Evolutionary conservation across 2,113 vertebrate genomes (phyloP).

Genomic region (Polypterus senegalus): DNA sequence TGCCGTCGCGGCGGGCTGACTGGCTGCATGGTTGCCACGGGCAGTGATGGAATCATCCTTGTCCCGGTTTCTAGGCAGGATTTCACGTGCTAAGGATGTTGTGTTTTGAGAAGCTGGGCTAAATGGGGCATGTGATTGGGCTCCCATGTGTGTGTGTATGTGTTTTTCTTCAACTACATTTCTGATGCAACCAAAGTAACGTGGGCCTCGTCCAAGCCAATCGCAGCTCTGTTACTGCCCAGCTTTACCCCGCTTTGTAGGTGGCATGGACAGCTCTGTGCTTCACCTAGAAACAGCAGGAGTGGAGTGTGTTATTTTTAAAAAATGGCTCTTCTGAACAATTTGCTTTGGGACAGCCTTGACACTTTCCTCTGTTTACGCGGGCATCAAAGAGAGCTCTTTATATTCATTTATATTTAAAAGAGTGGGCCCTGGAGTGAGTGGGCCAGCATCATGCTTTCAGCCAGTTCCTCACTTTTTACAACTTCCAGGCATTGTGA

Average conservation of each 20-base stretch:
- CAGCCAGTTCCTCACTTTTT: too few species aligned
- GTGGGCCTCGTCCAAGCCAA: conserved; percentile 47
- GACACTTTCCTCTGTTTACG: too few species aligned
- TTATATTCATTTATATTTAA: too few species aligned
- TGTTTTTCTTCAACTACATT: conserved; percentile 38
- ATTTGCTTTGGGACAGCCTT: too few species aligned
- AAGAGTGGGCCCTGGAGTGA: too few species aligned
- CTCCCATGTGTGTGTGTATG: conserved; percentile 35
- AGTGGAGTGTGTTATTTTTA: conserved; percentile 6
- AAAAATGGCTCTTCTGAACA: conserved; percentile 11
- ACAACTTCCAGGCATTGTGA: too few species aligned
- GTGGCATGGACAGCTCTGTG: conserved; percentile 1
- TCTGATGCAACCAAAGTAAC: conserved; percentile 41
- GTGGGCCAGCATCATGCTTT: too few species aligned
- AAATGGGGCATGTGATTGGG: conserved; percentile 58
- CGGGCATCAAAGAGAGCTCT: too few species aligned
- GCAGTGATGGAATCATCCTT: conserved; percentile 28
- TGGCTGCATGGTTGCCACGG: conserved; percentile 42
- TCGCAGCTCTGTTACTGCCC: conserved; percentile 63
- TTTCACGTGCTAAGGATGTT: conserved; percentile 33
- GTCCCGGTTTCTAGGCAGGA: conserved; percentile 58
- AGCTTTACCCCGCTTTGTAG: conserved; percentile 1
- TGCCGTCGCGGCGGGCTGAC: conserved; percentile 32
- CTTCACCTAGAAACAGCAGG: conserved; percentile 29
- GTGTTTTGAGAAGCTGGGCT: conserved; percentile 35